phyloP scores from a whole-genome alignment of 35 echinoderm and acorn worm genomes.

The Chiridota heheva region DNA sequence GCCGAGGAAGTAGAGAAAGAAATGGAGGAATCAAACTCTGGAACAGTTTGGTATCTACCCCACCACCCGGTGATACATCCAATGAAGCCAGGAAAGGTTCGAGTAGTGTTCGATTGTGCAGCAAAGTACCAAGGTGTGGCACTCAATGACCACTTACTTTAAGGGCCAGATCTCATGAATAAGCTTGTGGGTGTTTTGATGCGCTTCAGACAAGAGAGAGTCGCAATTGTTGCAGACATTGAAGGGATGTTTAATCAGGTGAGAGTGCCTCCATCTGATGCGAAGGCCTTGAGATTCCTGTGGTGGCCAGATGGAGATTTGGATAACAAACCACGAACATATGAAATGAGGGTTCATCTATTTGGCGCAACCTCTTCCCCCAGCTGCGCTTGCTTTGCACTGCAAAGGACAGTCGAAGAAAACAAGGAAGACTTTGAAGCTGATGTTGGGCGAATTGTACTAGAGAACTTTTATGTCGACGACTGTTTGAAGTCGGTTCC shows the following conservation, averaged over 20 bases:
- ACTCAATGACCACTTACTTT: conserved; percentile 21
- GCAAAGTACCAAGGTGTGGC: conserved; percentile 20
- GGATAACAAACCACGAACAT: conserved; percentile 5
- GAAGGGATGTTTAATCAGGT: conserved; percentile 70
- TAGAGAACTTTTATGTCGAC: conserved; percentile 67
- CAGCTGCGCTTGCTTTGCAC: conserved; percentile 52
- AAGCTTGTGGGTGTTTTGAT: conserved; percentile 60
- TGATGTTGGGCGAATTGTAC: conserved; percentile 42
- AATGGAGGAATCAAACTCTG: background rate
- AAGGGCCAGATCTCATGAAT: conserved; percentile 42
- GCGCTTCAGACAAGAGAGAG: conserved; percentile 43
- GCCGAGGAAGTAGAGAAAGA: conserved; percentile 21
- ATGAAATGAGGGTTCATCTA: conserved; percentile 52
- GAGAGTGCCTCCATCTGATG: conserved; percentile 14
- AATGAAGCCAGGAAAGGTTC: conserved; percentile 27
- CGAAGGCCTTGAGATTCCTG: conserved; percentile 52
- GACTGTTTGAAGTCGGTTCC: conserved; percentile 50
- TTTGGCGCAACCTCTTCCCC: conserved; percentile 51
- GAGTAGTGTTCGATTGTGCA: conserved; percentile 27
- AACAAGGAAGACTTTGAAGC: conserved; percentile 29
- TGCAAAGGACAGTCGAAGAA: conserved; percentile 44
- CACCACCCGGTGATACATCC: conserved; percentile 35
- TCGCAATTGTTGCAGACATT: conserved; percentile 46
- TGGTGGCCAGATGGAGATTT: conserved; percentile 62
- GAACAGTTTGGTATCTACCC: conserved; percentile 30